Conservation (phyloP, 2,888 invertebrate species). For the Leptogaster cylindrica region DNA sequence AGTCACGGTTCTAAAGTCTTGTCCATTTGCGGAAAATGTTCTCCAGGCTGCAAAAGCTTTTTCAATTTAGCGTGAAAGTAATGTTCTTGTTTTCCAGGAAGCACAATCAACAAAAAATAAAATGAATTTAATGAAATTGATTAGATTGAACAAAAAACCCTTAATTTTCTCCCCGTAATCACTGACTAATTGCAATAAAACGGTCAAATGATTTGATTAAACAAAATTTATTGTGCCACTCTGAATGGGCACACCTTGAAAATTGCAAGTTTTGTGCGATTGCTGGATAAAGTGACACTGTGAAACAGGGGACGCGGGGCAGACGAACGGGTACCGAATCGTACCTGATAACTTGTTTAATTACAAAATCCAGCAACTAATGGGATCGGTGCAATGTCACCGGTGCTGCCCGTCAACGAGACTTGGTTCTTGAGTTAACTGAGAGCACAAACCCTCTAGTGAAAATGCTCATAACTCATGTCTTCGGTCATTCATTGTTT, state of each 20-base stretch:
- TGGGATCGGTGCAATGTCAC: background rate
- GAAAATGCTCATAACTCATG: conserved; percentile 16
- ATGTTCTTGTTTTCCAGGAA: no score
- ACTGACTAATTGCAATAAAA: conserved; percentile 8
- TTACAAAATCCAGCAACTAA: conserved; percentile 12
- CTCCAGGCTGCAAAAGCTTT: no score
- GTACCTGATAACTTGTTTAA: conserved; percentile 18
- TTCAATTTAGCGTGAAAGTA: no score
- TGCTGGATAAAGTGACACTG: background rate
- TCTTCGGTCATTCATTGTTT: conserved; percentile 25
- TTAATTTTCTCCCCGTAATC: background rate
- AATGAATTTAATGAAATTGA: background rate
- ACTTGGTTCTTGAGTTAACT: conserved; percentile 2
- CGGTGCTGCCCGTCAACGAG: conserved; percentile 4
- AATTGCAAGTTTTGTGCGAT: background rate
- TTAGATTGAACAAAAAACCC: background rate
- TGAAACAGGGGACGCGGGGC: background rate
- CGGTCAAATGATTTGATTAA: conserved; percentile 1
- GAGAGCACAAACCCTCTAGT: conserved; percentile 12
- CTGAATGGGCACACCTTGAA: conserved; percentile 21
- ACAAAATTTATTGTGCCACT: conserved; percentile 3
- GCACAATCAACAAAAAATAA: background rate
- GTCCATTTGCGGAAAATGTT: background rate
- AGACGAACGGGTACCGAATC: background rate
- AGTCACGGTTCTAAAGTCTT: background rate